Conservation (phyloP, 2,797 vertebrate genomes). For the Acrocephalus scirpaceus region DNA sequence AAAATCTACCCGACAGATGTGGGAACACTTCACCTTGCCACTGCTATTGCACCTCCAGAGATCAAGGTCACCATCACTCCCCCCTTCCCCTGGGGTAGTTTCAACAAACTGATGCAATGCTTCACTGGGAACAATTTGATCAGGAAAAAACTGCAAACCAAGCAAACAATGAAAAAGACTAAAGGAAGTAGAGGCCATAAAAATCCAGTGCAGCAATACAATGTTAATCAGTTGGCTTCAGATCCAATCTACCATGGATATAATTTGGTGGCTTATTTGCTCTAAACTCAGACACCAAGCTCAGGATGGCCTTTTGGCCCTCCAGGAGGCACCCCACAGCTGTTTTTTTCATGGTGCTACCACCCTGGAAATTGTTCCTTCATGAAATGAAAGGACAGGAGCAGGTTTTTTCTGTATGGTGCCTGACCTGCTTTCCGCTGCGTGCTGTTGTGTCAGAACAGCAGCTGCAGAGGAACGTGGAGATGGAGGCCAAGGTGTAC, state of each 20-base stretch:
- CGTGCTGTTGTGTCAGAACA: background rate
- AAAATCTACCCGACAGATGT: background rate
- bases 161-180: background rate
- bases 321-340: background rate
- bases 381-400: background rate
- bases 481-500: background rate
- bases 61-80: background rate
- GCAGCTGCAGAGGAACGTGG: accelerated
- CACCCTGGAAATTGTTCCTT: background rate
- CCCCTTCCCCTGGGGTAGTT: background rate
- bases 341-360: background rate
- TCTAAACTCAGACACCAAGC: background rate
- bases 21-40: background rate
- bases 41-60: background rate
- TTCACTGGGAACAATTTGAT: background rate
- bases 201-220: background rate
- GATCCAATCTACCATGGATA: background rate
- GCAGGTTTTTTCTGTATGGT: background rate
- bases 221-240: background rate
- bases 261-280: background rate
- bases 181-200: background rate
- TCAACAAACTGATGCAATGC: background rate
- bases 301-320: background rate
- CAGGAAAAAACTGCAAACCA: background rate
- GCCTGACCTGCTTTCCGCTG: background rate